Base-by-base conservation (phyloP, 2,113 vertebrate species). In the Peromyscus leucopus region DNA sequence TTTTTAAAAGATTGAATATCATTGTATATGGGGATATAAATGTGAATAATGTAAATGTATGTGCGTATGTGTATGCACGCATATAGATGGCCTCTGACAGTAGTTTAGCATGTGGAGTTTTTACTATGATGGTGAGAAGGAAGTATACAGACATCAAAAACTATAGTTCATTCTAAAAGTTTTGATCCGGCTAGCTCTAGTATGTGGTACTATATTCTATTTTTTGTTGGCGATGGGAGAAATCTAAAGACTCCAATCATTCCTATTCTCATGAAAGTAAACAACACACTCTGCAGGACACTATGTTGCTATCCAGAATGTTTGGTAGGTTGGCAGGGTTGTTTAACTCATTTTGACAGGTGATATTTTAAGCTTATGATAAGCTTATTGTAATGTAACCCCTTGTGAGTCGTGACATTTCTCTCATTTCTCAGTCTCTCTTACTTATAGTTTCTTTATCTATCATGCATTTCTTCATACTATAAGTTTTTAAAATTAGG, bases 251-350 rank as follows among this genome's bases (percentile, higher is more conserved):
- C 13, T 22, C 8, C 31, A 16, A 5, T 42, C 15, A 42, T n/a
- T 24, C 17, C 11, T 36, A 3, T 57, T 26, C 4, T 39, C 24
- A 8, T 33, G 19, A 33, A 1, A 51, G 65, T 22, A 71, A 74
- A 36, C 4, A 31, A n/a, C 10, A 11, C 19, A 59, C 7, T 5
- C 4, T 26, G 11, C 21, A 88, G 31, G 42, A 26, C 39, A 46
- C 42, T 72, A 2, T 57, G 24, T 57, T 51, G 26, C 11, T 72
- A 83, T n/a, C 24, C 16, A 76, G 72, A 59, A 85, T 48, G 21
- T 36, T 61, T 16, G 2, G 24, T n/a, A n/a, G 2, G 5, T 48
- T 48, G 69, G 1, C 21, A 46, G 15, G 1, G n/a, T 9, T 31
- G n/a, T 31, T 65, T 21, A 76, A 75, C 3, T 36, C 36, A 36